Conservation (phyloP, 2,113 vertebrate species). For the Andinoacara biseriatus region DNA sequence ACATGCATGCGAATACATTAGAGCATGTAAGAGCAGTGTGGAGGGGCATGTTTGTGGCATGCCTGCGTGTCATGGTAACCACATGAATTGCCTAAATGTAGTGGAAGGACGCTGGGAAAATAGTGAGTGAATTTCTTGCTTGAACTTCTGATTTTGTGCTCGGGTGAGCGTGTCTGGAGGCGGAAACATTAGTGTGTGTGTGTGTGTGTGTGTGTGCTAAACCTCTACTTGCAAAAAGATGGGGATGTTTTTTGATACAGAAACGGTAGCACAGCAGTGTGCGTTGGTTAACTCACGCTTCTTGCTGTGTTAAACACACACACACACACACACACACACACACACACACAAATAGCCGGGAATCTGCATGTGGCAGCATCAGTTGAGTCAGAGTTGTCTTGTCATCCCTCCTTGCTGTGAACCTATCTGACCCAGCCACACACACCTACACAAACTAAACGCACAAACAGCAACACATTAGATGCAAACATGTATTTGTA, state of each 20-base stretch:
- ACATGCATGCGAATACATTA: constrained; percentile 46
- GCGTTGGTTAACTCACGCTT: constrained; percentile 37
- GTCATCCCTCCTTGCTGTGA: constrained; percentile 42
- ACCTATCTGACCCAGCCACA: constrained; percentile 56
- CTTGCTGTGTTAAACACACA: constrained; percentile 27
- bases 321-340: constrained; percentile 11
- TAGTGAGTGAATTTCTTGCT: constrained; percentile 66
- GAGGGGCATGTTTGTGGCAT: constrained; percentile 24
- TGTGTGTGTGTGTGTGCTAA: constrained; percentile 8
- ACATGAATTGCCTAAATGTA: constrained; percentile 53
- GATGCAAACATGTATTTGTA: constrained; percentile 40
- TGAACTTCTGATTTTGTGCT: constrained; percentile 79
- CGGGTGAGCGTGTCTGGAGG: constrained; percentile 68
- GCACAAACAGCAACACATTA: constrained; percentile 26
- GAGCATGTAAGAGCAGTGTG: constrained; percentile 25
- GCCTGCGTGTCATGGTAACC: constrained; percentile 56
- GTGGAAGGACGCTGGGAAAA: constrained; percentile 64
- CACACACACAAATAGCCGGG: background rate
- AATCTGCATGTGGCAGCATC: constrained; percentile 33
- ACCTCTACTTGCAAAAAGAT: constrained; percentile 32
- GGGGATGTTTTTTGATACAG: constrained; percentile 46
- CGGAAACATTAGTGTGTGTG: constrained; percentile 22
- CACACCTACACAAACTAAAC: constrained; percentile 35
- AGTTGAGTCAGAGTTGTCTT: constrained; percentile 55
- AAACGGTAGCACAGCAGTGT: constrained; percentile 47